Percentiles rank a stretch among this genome's conserved stretches.
Conservation (phyloP, 2,113 vertebrate genomes). For the Lates calcarifer region DNA sequence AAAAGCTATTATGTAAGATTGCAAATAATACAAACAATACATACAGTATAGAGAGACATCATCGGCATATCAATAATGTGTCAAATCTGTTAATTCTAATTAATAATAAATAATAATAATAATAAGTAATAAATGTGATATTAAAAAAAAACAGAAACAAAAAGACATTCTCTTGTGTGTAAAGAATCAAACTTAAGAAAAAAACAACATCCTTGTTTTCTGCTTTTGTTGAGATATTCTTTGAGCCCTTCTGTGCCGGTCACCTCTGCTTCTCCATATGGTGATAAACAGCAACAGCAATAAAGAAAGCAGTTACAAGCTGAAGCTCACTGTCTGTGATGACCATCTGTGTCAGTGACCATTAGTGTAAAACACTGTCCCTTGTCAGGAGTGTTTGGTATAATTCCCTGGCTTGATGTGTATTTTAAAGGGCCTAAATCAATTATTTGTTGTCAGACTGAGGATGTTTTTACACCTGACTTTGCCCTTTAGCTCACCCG, state of each 20-base stretch:
- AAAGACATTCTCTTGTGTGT: neutral
- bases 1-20: neutral
- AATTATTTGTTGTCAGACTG: constrained; percentile 33
- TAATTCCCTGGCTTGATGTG: constrained; percentile 16
- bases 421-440: constrained; percentile 44
- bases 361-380: constrained; percentile 30
- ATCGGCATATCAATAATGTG: neutral
- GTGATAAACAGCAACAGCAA: constrained; percentile 3
- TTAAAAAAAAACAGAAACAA: no score
- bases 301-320: neutral
- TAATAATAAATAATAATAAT: no score
- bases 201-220: neutral
- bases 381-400: constrained; percentile 18
- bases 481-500: constrained; percentile 45
- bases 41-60: neutral
- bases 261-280: constrained; percentile 5
- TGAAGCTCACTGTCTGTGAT: constrained; percentile 15
- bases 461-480: constrained; percentile 37
- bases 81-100: neutral
- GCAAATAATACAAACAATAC: neutral
- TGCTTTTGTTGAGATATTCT: neutral
- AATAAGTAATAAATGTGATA: no score
- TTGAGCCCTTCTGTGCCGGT: neutral
- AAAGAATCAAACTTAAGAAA: neutral
- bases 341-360: constrained; percentile 4